A percentile compares a stretch with the other conserved stretches of the same genome.
phyloP scores from a whole-genome alignment of 1,140 invertebrate species.

The Arctopsyche grandis region DNA sequence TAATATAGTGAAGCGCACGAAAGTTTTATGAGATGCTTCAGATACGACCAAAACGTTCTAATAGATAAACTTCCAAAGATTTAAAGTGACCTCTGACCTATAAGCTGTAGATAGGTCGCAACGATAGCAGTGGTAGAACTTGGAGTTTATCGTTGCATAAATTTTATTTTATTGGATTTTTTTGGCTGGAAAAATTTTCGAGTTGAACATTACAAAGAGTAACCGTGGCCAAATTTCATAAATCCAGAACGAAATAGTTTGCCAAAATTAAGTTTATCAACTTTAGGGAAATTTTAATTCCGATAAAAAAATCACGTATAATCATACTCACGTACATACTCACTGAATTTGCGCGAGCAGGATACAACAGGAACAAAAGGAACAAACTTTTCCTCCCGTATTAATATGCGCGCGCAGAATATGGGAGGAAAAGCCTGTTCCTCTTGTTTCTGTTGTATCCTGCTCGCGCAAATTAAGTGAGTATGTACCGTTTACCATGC shows the following conservation, averaged over 20 bases:
- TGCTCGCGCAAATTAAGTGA: too few relatives aligned
- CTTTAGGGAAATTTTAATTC: too few relatives aligned
- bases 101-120: too few relatives aligned
- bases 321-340: too few relatives aligned
- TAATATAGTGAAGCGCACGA: not conserved
- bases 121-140: too few relatives aligned
- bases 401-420: too few relatives aligned
- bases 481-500: not conserved
- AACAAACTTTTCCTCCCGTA: too few relatives aligned
- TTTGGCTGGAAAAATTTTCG: not conserved
- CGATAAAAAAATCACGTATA: too few relatives aligned
- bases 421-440: too few relatives aligned
- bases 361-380: too few relatives aligned
- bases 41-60: slow-evolving; percentile 1
- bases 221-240: not conserved
- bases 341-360: too few relatives aligned
- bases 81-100: slow-evolving; percentile 10
- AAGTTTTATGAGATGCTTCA: not conserved
- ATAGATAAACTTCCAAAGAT: not conserved
- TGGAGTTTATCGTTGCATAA: not conserved
- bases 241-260: not conserved
- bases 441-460: too few relatives aligned
- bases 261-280: not conserved
- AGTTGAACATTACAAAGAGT: not conserved
- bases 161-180: slow-evolving; percentile 5